Percentiles rank a stretch among this genome's conserved stretches.
These are phyloP conservation scores for Trachythela sp. DNA, from an alignment of 64 coral and sea anemone species.

Conservation along the genomic window DNA sequence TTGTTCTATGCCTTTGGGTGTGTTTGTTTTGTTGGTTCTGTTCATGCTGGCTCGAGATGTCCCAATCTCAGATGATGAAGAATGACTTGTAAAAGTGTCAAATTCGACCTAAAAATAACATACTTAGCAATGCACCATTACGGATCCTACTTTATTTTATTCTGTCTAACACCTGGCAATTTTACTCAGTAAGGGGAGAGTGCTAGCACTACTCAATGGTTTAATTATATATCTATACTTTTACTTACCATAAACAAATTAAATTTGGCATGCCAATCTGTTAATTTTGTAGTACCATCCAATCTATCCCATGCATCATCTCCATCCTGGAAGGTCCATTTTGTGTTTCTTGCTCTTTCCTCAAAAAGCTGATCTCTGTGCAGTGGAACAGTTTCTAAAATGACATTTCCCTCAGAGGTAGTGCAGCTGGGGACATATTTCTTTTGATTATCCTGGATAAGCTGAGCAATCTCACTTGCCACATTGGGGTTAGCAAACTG, in stretches of 20 bases:
- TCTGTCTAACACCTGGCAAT: too few species aligned
- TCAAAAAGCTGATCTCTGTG: conserved; percentile 8
- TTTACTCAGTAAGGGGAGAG: too few species aligned
- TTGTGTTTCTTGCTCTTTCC: background rate
- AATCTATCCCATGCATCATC: background rate
- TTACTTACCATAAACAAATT: background rate
- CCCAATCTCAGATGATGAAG: background rate
- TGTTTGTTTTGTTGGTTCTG: background rate
- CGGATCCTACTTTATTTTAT: background rate
- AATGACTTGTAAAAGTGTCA: background rate
- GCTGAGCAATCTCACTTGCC: conserved; percentile 5
- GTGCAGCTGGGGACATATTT: background rate
- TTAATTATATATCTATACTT: too few species aligned
- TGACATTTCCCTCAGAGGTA: background rate
- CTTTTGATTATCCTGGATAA: background rate
- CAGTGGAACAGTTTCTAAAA: background rate
- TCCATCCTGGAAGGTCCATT: conserved; percentile 12
- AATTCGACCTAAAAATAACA: background rate
- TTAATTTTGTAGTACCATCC: background rate
- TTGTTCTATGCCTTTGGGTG: background rate
- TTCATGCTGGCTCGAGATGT: conserved; percentile 12
- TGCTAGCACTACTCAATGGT: too few species aligned
- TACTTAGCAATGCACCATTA: background rate
- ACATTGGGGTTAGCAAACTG: background rate
- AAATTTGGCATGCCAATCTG: background rate